These are phyloP conservation scores for Polypterus bichir DNA, from an alignment of 2,113 vertebrate genomes.

Conservation along the genomic window DNA sequence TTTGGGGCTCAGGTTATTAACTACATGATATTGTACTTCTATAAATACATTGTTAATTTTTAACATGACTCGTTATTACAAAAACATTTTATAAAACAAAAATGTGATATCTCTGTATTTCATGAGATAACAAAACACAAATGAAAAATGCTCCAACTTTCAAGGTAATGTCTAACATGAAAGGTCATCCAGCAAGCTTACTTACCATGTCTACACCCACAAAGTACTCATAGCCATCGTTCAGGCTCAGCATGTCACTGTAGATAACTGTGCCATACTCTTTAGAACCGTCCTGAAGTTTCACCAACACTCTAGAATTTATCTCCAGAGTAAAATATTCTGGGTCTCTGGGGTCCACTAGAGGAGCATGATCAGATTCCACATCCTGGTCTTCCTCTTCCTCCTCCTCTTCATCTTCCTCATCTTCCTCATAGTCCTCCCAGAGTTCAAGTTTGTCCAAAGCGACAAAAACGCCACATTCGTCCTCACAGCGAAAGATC, in stretches of 20 bases:
- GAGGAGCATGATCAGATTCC: conserved; percentile 68
- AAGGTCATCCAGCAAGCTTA: not conserved
- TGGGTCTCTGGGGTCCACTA: conserved; percentile 65
- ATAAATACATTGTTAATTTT: no score
- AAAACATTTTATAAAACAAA: no score
- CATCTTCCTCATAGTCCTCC: conserved; percentile 50
- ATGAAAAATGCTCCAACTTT: no score
- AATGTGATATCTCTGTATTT: no score
- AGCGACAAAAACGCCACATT: conserved; percentile 92
- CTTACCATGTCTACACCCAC: conserved; percentile 97
- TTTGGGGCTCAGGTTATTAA: no score
- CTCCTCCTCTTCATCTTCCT: conserved; percentile 46
- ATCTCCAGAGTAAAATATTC: conserved; percentile 81
- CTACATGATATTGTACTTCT: no score
- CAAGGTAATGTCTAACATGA: no score
- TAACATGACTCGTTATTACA: no score
- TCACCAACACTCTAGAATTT: conserved; percentile 87
- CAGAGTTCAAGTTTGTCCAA: conserved; percentile 88
- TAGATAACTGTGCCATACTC: conserved; percentile 93
- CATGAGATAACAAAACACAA: no score
- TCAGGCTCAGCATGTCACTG: conserved; percentile 87
- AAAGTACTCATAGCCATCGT: conserved; percentile 89
- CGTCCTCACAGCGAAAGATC: conserved; percentile 90
- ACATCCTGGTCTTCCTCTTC: conserved; percentile 56
- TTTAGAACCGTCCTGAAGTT: conserved; percentile 68